Base-by-base conservation (phyloP, 2,888 invertebrate genomes). In the Sipha maydis region DNA sequence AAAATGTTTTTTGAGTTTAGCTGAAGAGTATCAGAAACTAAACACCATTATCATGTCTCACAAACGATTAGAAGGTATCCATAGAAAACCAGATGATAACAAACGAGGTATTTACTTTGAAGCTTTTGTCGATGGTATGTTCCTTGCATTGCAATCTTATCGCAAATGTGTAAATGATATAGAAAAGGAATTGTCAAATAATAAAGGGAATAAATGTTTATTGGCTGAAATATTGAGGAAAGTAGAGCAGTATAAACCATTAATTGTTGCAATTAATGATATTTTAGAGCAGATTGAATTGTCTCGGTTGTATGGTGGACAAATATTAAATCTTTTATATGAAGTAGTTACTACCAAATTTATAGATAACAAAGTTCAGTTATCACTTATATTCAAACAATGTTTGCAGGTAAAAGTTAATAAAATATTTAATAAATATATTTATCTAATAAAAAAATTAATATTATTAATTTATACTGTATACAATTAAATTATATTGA, bases 381-480 rank as follows among this genome's bases (percentile, higher is more conserved):
- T 88, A 56, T 41, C 67, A 9, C 38, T 82, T 25, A 88, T 88
- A 80, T 88, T 88, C 80, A 82, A 88, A 34, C 79, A 88, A 80
- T 88, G 86, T 88, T 88, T 88, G 80, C 80, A 88, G 86, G 86
- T 88, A 88, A 80, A 84, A 31, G 25, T 61, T 61, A 38, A 67
- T 11, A 79, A 61, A 61, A 7, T 61, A 25, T 61, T 61, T 21
- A 9, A 69, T 69, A 28, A 67, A 67, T 7, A 48, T 77, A 48
- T 25, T 38, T 1, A 48, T 75, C 3, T 38, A 41, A 48, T 41
- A n/a, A 34, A 38, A 28, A 69, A 69, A 69, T 11, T n/a, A 41
- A 5, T 67, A 7, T 67, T n/a, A 67, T 67, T n/a, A n/a, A n/a
- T 67, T n/a, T 67, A 4, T 4, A 67, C 25, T 67, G 14, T 25